These are phyloP conservation scores for Cricetomys ansorgei DNA, from an alignment of 2,113 vertebrate genomes.

Conservation along the genomic window DNA sequence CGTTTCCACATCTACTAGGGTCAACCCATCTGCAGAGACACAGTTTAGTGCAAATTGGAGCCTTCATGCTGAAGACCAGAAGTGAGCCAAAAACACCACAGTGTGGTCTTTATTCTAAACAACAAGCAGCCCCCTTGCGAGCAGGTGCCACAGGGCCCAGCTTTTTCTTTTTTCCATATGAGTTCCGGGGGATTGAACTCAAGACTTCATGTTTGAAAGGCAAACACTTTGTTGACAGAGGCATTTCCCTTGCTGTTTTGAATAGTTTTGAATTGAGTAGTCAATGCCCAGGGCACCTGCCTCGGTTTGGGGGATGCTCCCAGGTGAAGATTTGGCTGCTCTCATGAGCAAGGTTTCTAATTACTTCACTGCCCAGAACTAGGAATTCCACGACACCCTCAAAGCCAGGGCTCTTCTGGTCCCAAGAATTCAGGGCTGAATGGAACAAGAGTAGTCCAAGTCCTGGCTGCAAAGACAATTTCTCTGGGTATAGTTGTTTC, in stretches of 20 bases:
- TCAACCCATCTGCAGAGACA: neutral
- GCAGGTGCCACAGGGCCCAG: neutral
- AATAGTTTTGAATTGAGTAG: neutral
- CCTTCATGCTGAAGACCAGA: neutral
- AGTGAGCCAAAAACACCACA: accelerated
- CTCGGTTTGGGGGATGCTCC: neutral
- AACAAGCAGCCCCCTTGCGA: neutral
- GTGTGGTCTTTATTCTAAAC: neutral
- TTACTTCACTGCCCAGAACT: accelerated
- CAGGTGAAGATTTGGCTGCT: accelerated
- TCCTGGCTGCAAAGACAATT: neutral
- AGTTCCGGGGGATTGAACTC: too few species aligned
- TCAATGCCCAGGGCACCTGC: accelerated
- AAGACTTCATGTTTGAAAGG: neutral
- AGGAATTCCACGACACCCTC: too few species aligned
- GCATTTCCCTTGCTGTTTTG: neutral
- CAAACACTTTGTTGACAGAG: neutral
- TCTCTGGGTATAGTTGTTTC: neutral
- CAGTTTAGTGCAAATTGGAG: neutral
- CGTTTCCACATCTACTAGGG: constrained; percentile 4
- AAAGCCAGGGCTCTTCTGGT: too few species aligned
- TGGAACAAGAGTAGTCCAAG: neutral
- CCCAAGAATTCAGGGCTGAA: neutral
- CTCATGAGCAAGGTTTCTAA: neutral
- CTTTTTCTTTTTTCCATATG: neutral